These are phyloP conservation scores for Notarius lentiginosus DNA, from an alignment of 2,113 vertebrate genomes.

Conservation along the genomic window DNA sequence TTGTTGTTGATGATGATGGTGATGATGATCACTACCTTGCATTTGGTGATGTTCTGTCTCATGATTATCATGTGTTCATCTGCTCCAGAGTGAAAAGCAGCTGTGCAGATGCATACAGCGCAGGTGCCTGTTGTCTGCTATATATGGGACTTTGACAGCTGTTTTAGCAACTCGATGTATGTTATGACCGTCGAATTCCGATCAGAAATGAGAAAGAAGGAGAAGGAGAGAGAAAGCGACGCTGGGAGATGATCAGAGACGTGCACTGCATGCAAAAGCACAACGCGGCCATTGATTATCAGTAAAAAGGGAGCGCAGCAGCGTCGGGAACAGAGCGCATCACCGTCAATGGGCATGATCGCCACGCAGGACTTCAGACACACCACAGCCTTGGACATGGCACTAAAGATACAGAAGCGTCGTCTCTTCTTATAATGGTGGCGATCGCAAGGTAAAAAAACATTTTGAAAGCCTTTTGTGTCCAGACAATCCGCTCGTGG, in stretches of 20 bases:
- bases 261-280: conserved; percentile 60
- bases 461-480: background rate
- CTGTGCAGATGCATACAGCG: background rate
- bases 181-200: background rate
- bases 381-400: conserved; percentile 37
- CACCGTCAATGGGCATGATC: conserved; percentile 38
- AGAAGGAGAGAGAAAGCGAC: background rate
- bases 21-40: background rate
- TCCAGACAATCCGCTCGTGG: background rate
- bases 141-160: background rate
- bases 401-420: too few relatives aligned
- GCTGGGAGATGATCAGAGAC: conserved; percentile 64
- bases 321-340: conserved; percentile 36
- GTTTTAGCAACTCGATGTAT: background rate
- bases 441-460: conserved; percentile 56
- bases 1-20: background rate
- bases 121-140: background rate
- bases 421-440: conserved; percentile 27
- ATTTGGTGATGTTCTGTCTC: background rate
- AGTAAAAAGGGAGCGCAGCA: conserved; percentile 51
- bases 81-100: background rate
- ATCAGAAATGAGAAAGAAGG: background rate
- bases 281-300: conserved; percentile 66
- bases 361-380: conserved; percentile 39
- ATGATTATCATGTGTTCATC: background rate